These are phyloP conservation scores for Sebastes taczanowskii DNA, from an alignment of 2,797 vertebrate species.

Conservation along the genomic window DNA sequence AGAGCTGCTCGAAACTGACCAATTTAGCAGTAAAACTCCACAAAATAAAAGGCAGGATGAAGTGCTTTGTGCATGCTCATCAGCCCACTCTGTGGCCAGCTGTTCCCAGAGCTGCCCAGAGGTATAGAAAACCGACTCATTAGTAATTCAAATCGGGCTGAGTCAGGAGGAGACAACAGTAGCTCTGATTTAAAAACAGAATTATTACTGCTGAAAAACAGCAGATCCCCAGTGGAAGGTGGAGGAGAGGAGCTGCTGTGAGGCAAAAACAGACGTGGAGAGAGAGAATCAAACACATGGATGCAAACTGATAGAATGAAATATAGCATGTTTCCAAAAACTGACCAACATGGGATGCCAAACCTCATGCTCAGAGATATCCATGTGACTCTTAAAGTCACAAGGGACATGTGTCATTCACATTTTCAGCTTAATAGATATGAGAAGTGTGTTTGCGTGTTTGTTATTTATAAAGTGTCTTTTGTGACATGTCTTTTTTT, in stretches of 20 bases:
- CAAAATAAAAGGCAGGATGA: slow-evolving; percentile 17
- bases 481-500: background rate
- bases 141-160: slow-evolving; percentile 50
- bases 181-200: slow-evolving; percentile 26
- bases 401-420: background rate
- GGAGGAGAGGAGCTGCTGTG: background rate
- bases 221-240: slow-evolving; percentile 1
- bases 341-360: background rate
- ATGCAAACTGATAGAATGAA: background rate
- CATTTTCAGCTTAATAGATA: background rate
- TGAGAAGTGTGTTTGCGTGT: background rate
- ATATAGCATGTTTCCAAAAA: background rate
- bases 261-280: background rate
- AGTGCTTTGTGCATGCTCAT: slow-evolving; percentile 31
- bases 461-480: background rate
- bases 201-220: slow-evolving; percentile 31
- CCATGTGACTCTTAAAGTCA: background rate
- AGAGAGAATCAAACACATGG: background rate
- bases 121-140: slow-evolving; percentile 43
- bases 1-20: slow-evolving; percentile 27
- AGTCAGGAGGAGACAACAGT: slow-evolving; percentile 46
- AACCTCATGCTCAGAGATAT: background rate
- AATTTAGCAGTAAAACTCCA: slow-evolving; percentile 39
- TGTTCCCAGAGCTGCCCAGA: slow-evolving; percentile 52
- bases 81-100: slow-evolving; percentile 41